Conservation (phyloP, 1,140 invertebrate genomes). For the Drosophila melanica region DNA sequence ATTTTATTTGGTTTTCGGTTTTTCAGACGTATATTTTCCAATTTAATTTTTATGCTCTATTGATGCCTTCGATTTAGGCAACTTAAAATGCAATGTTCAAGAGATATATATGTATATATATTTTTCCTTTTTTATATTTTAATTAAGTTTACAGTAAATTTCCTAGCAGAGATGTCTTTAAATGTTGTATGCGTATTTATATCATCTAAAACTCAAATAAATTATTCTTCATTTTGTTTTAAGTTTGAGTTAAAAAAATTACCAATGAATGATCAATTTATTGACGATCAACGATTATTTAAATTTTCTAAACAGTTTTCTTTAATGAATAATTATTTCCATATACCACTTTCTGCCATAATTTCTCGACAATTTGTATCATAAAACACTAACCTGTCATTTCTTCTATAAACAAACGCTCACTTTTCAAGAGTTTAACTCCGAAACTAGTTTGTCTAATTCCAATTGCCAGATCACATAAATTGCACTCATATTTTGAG, state of each 20-base stretch:
- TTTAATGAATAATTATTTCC: no score
- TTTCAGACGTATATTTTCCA: background rate
- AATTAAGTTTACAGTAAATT: no score
- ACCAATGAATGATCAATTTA: no score
- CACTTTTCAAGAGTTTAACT: constrained; percentile 5
- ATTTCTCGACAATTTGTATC: constrained; percentile 11
- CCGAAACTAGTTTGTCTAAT: constrained; percentile 22
- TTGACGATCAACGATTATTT: no score
- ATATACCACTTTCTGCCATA: background rate
- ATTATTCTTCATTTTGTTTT: no score
- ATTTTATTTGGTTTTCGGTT: background rate
- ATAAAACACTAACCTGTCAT: constrained; percentile 17
- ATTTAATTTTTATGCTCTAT: background rate
- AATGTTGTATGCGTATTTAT: no score
- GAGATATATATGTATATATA: no score
- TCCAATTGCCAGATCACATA: constrained; percentile 43
- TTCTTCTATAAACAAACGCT: constrained; percentile 22
- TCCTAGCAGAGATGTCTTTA: no score
- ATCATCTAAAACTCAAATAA: no score
- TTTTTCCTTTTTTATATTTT: no score
- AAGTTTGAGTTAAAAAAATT: no score
- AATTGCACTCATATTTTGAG: constrained; percentile 72
- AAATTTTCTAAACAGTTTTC: no score
- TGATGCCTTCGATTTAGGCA: background rate
- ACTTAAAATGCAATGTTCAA: background rate